Conservation (phyloP, 2,113 vertebrate genomes). For the Rhinoptilus africanus region DNA sequence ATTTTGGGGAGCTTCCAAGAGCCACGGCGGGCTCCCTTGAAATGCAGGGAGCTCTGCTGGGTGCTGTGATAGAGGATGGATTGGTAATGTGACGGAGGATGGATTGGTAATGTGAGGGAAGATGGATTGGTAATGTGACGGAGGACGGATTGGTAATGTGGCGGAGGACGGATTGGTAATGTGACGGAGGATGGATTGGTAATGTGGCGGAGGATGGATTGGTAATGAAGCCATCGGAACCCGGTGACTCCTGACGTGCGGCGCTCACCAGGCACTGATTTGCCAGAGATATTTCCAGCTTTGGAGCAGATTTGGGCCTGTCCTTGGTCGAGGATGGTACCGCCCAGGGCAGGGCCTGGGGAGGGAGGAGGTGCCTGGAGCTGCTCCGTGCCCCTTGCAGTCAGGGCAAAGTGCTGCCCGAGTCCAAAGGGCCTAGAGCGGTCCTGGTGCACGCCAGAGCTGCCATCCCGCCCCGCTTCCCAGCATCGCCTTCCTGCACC, state of each 20-base stretch:
- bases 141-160: no score
- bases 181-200: no score
- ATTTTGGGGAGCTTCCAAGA: background rate
- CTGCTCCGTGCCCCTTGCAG: no score
- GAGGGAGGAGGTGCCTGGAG: background rate
- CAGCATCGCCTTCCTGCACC: background rate
- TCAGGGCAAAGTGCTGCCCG: background rate
- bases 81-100: no score
- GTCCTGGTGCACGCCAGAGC: no score
- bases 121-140: no score
- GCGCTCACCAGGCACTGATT: accelerated
- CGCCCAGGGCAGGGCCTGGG: background rate
- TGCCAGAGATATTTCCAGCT: background rate
- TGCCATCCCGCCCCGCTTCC: background rate
- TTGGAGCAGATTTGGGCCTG: background rate
- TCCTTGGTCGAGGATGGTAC: background rate
- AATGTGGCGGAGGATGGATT: no score
- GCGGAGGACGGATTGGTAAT: no score
- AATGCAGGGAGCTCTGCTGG: background rate
- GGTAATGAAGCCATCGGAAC: background rate
- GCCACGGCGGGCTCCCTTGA: accelerated
- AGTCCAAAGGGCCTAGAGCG: background rate
- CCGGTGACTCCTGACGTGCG: no score
- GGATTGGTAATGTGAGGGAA: no score
- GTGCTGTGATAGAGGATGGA: no score